Evolutionary conservation across 2,113 vertebrate genomes (phyloP).

Genomic region (Esox niger): DNA sequence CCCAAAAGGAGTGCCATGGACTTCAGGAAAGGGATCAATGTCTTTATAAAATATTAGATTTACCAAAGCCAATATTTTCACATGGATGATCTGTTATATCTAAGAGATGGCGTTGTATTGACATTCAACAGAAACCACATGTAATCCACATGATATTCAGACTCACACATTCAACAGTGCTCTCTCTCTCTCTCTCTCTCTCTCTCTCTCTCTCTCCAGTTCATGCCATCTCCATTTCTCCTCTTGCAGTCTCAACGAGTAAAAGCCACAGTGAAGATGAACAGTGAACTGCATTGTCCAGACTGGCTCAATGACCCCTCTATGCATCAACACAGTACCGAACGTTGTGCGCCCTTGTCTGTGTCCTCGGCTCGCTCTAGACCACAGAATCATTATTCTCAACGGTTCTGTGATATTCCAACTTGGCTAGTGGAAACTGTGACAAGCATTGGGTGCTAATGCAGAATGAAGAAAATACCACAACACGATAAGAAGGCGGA

Average conservation of each 20-base stretch:
- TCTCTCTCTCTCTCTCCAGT: constrained; percentile 29
- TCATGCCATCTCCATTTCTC: neutral
- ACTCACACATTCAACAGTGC: too few relatives aligned
- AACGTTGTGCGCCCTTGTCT: constrained; percentile 12
- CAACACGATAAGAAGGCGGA: neutral
- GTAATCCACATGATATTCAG: too few relatives aligned
- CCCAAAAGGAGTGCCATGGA: too few relatives aligned
- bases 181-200: neutral
- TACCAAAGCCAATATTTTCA: too few relatives aligned
- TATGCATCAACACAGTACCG: constrained; percentile 39
- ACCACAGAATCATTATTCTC: too few relatives aligned
- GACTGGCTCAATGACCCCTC: constrained; percentile 56
- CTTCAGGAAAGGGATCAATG: too few relatives aligned
- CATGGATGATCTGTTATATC: too few relatives aligned
- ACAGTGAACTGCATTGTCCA: constrained; percentile 63
- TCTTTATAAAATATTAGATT: too few relatives aligned
- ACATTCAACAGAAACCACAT: too few relatives aligned
- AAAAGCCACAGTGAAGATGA: constrained; percentile 35
- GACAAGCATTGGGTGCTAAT: neutral
- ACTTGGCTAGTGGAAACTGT: neutral
- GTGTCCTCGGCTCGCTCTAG: too few relatives aligned
- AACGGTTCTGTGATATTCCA: too few relatives aligned
- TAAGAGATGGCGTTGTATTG: too few relatives aligned
- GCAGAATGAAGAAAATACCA: neutral
- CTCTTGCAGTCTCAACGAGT: constrained; percentile 25